A percentile compares a stretch with the other conserved stretches of the same genome.
These are phyloP conservation scores for Folsomia manolachei DNA, from an alignment of 2,888 invertebrate genomes.

Conservation along the genomic window DNA sequence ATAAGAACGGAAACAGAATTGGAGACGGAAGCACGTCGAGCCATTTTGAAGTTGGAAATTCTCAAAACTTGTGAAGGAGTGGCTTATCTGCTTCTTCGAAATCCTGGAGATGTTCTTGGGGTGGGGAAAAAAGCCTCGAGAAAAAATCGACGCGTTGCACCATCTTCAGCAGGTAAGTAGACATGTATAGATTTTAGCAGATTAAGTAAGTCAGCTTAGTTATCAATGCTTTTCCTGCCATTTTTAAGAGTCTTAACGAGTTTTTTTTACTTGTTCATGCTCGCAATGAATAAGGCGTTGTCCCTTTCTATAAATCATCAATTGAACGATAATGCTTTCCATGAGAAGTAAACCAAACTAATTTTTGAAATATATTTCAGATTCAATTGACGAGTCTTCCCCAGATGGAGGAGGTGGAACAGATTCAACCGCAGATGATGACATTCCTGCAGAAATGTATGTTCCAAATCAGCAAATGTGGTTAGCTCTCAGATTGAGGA, in stretches of 20 bases:
- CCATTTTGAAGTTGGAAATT: slow-evolving; percentile 56
- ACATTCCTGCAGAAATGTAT: slow-evolving; percentile 89
- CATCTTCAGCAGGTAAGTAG: slow-evolving; percentile 39
- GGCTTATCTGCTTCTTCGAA: slow-evolving; percentile 71
- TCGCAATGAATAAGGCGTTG: neutral
- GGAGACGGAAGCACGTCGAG: slow-evolving; percentile 52
- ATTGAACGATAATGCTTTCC: too few relatives aligned
- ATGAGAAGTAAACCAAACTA: too few relatives aligned
- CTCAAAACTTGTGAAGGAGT: slow-evolving; percentile 80
- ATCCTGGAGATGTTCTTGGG: slow-evolving; percentile 78
- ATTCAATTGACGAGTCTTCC: slow-evolving; percentile 43
- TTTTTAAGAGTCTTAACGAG: too few relatives aligned
- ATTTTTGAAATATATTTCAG: too few relatives aligned
- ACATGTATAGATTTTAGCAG: too few relatives aligned
- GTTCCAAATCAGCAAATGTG: slow-evolving; percentile 88
- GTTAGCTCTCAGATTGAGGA: slow-evolving; percentile 70
- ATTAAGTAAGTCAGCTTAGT: neutral
- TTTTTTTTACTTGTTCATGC: neutral
- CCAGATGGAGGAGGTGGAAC: slow-evolving; percentile 38
- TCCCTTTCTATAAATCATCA: too few relatives aligned
- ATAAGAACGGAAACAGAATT: slow-evolving; percentile 57
- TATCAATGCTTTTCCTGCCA: neutral
- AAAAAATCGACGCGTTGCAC: slow-evolving; percentile 44
- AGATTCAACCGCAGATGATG: slow-evolving; percentile 55
- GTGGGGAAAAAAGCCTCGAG: slow-evolving; percentile 57